Percentiles rank a stretch among this genome's conserved stretches.
These are phyloP conservation scores for Chaenogobius annularis DNA, from an alignment of 2,113 vertebrate species.

Conservation along the genomic window DNA sequence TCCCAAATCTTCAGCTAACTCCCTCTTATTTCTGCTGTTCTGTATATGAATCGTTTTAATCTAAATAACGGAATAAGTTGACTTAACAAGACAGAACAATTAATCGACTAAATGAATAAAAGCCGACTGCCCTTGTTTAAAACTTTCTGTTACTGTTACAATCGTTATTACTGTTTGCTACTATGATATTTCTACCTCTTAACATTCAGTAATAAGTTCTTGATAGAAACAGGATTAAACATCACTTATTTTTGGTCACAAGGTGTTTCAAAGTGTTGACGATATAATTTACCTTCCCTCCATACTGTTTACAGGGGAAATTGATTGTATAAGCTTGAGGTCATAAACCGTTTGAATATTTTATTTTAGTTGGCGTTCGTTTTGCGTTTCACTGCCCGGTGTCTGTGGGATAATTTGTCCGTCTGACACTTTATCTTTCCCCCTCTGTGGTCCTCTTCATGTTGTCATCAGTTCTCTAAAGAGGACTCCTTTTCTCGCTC, in stretches of 20 bases:
- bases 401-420: conserved; percentile 22
- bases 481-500: conserved; percentile 32
- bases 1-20: too few species aligned
- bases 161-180: neutral
- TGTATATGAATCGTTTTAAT: too few species aligned
- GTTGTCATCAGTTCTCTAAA: conserved; percentile 48
- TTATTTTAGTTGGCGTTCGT: neutral
- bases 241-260: neutral
- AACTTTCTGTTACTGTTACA: neutral
- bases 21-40: too few species aligned
- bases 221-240: neutral
- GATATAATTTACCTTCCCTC: neutral
- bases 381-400: conserved; percentile 16
- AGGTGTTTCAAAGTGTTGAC: neutral
- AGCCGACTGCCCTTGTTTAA: too few species aligned
- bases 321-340: neutral
- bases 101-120: too few species aligned
- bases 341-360: neutral
- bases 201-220: too few species aligned
- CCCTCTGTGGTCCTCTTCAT: conserved; percentile 26
- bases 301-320: neutral
- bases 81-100: too few species aligned
- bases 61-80: too few species aligned
- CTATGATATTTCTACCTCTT: neutral
- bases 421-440: conserved; percentile 21